Base-by-base conservation (phyloP, 1,140 invertebrate species). In the Drosophila fuyamai region DNA sequence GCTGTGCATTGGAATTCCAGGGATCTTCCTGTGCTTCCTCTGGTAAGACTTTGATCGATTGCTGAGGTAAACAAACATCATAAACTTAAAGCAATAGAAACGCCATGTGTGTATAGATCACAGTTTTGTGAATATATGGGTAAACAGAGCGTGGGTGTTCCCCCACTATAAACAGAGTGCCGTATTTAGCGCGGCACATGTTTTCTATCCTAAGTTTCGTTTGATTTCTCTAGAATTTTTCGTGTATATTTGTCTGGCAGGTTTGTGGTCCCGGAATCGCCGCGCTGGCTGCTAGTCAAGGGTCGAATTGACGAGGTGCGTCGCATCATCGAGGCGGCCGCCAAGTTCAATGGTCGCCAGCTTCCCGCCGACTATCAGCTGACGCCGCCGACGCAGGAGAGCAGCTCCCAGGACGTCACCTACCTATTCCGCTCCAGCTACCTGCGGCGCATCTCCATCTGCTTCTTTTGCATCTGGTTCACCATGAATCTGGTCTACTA, bases 201-300 rank as follows among this genome's bases (percentile, higher is more conserved):
- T 79, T 57, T 55, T 44, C 13, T 16, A 23, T 10, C 10, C 35
- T 66, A 44, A 36, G 53, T 76, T 65, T 54, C 18, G 13, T 72
- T 65, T 55, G 44, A 46, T 38, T 18, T 51, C 18, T 14, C 58
- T 12, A 27, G 2, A 32, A 47, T 16, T 16, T 29, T 38, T 10
- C 67, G 14, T 4, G 14, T 36, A 10, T 58, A 23, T 3, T 12
- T 62, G 32, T 62, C 13, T 14, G 55, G 44, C 44, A 95, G 94
- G 94, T 96, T 96, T 93, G 93, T 97, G 16, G 92, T 97, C 23
- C 97, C 97, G 2, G 97, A 97, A 94, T 97, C 97, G 4, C 96
- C 97, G 10, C 94, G 96, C 73, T 98, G 97, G 97, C 92, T 97
- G 16, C 91, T 97, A 32, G 95, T 96, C 27, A 94, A 96, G 89